A percentile compares a stretch with the other conserved stretches of the same genome.
These are phyloP conservation scores for Agonum fuliginosum DNA, from an alignment of 2,888 invertebrate genomes.

Conservation along the genomic window DNA sequence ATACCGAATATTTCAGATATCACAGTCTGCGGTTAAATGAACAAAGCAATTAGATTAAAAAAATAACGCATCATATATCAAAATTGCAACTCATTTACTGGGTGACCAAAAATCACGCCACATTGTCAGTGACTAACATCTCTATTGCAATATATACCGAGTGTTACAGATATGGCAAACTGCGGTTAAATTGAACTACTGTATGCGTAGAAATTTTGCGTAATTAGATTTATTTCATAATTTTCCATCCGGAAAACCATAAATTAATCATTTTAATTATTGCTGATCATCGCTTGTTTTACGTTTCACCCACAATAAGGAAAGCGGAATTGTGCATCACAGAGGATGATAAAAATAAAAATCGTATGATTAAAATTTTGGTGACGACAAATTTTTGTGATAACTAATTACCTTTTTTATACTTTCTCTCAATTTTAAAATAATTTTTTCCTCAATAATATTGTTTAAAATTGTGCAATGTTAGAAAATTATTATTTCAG, in stretches of 20 bases:
- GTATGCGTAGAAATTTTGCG: not conserved
- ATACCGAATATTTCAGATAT: too few species aligned
- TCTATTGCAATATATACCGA: constrained; percentile 12
- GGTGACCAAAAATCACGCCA: constrained; percentile 9
- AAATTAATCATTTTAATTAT: not conserved
- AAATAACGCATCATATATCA: not conserved
- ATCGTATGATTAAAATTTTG: constrained; percentile 8
- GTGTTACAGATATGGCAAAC: constrained; percentile 11
- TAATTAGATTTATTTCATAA: not conserved
- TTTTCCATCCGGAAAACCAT: constrained; percentile 9
- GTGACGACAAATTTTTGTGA: constrained; percentile 10
- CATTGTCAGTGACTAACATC: not conserved
- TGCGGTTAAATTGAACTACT: not conserved
- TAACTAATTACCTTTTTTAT: not conserved
- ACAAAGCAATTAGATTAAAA: not conserved
- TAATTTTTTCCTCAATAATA: not conserved
- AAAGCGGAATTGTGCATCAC: not conserved
- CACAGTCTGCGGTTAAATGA: too few species aligned
- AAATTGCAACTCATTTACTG: constrained; percentile 13
- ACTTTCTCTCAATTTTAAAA: not conserved
- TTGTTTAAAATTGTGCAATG: too few species aligned
- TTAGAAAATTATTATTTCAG: too few species aligned
- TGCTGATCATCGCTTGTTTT: too few species aligned
- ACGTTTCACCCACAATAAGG: not conserved
- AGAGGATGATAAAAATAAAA: not conserved